Evolutionary conservation across 2,797 vertebrate species (phyloP).

Genomic region (Syndactyla subalaris): DNA sequence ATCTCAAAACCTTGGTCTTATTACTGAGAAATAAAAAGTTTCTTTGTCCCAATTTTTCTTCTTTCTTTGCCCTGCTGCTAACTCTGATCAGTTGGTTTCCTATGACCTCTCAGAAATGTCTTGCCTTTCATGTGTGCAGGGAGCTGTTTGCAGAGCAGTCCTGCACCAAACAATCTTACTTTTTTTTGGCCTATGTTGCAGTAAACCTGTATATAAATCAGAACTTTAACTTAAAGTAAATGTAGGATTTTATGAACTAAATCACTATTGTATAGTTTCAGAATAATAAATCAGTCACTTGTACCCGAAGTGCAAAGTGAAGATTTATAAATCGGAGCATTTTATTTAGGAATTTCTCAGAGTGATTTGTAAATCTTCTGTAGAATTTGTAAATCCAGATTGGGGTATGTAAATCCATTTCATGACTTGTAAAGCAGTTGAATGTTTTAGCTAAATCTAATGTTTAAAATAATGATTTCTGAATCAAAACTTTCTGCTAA

Average conservation of each 20-base stretch:
- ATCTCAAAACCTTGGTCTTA: not conserved
- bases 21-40: not conserved
- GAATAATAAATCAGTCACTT: conserved; percentile 71
- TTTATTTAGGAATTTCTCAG: conserved; percentile 73
- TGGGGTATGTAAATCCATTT: conserved; percentile 74
- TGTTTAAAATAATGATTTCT: conserved; percentile 85
- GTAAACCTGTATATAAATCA: conserved; percentile 64
- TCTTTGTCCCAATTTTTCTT: not conserved
- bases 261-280: conserved; percentile 52
- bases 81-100: not conserved
- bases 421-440: conserved; percentile 74
- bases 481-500: conserved; percentile 84
- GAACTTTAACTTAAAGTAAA: conserved; percentile 53
- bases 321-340: conserved; percentile 75
- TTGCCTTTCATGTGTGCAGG: not conserved
- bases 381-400: conserved; percentile 70
- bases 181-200: conserved; percentile 2
- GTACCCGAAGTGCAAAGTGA: conserved; percentile 67
- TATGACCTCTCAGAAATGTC: not conserved
- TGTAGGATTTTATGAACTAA: conserved; percentile 64
- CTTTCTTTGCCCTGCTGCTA: not conserved
- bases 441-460: conserved; percentile 84
- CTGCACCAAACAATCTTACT: not conserved
- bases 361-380: conserved; percentile 70
- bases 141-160: not conserved